Conservation (phyloP, 2,113 vertebrate genomes). For the Anthoscopus minutus region DNA sequence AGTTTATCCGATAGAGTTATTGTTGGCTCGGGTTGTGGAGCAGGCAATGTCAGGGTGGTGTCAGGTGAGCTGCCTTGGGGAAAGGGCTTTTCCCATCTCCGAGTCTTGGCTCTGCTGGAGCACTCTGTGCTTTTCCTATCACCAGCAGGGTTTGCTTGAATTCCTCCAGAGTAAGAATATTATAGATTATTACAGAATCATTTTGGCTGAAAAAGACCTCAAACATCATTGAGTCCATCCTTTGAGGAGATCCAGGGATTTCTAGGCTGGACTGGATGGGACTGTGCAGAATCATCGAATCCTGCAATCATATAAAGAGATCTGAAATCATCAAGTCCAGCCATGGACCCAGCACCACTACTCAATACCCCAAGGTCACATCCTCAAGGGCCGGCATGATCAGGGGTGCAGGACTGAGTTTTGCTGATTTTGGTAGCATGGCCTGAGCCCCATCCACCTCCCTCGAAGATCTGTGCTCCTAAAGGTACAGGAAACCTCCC, state of each 20-base stretch:
- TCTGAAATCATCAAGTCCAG: background rate
- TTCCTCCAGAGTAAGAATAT: background rate
- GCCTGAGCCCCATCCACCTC: background rate
- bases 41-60: background rate
- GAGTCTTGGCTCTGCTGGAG: background rate
- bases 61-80: background rate
- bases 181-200: background rate
- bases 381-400: background rate
- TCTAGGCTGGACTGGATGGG: background rate
- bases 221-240: accelerated
- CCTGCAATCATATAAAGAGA: background rate
- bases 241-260: background rate
- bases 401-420: background rate
- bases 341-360: background rate
- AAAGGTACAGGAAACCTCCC: background rate
- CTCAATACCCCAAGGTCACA: too few species aligned
- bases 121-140: background rate
- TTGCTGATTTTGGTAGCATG: background rate
- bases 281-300: accelerated
- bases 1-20: background rate
- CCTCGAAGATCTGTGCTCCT: accelerated
- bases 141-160: background rate
- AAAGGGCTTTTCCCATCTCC: background rate
- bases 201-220: background rate
- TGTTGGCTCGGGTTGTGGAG: background rate